Conservation (phyloP, 37 sponge, comb jelly and placozoan species). For the Agelas oroides region DNA sequence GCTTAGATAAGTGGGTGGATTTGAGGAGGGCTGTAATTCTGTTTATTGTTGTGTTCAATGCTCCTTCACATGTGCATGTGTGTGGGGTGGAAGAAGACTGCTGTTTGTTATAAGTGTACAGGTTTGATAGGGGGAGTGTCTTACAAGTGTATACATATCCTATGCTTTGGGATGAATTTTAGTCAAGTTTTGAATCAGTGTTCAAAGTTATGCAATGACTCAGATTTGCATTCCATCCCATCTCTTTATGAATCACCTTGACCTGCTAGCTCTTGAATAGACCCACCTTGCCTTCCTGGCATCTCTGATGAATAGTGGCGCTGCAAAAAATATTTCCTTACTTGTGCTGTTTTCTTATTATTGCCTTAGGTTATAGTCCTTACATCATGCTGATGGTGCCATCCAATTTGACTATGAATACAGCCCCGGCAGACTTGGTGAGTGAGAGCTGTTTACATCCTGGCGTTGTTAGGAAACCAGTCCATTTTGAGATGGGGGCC, state of each 20-base stretch:
- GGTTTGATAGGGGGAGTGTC: slow-evolving; percentile 8
- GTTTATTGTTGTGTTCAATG: background rate
- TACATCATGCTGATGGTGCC: slow-evolving; percentile 47
- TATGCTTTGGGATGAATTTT: too few species aligned
- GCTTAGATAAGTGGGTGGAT: too few species aligned
- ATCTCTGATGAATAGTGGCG: background rate
- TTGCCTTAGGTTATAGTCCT: slow-evolving; percentile 23
- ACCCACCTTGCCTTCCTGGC: background rate
- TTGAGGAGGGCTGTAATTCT: background rate
- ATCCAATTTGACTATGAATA: slow-evolving; percentile 27
- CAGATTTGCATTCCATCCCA: slow-evolving; percentile 19
- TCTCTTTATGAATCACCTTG: background rate
- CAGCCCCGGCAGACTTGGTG: slow-evolving; percentile 49
- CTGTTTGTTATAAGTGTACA: background rate
- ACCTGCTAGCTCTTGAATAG: background rate
- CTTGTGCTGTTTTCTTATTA: background rate
- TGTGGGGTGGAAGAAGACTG: background rate
- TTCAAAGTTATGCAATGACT: background rate
- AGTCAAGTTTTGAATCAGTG: too few species aligned
- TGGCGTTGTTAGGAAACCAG: too few species aligned
- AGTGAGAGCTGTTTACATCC: background rate
- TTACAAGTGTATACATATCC: too few species aligned
- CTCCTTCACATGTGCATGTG: too few species aligned
- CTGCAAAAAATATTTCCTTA: background rate
- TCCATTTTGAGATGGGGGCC: too few species aligned